phyloP scores from a whole-genome alignment of 1,140 invertebrate species.

The Rhyzopertha dominica region DNA sequence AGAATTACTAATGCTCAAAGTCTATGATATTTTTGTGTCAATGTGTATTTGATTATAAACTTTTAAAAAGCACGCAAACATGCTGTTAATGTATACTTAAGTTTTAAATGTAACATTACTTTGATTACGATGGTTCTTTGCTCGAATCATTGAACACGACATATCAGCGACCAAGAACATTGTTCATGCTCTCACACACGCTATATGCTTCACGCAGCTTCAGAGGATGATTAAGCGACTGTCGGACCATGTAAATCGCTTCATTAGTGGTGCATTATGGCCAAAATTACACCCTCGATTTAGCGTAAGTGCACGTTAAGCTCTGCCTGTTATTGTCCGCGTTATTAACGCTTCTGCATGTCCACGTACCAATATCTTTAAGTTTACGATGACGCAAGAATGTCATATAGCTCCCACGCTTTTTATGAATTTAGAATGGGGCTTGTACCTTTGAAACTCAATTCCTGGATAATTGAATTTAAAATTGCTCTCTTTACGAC shows the following conservation, averaged over 20 bases:
- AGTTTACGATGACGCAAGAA: conserved; percentile 33
- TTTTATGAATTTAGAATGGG: conserved; percentile 28
- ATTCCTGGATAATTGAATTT: conserved; percentile 34
- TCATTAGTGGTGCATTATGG: conserved; percentile 22
- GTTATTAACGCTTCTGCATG: conserved; percentile 28
- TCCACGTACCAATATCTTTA: conserved; percentile 33
- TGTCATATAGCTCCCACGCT: conserved; percentile 30
- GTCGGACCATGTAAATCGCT: conserved; percentile 30
- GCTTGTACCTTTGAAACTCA: conserved; percentile 25
- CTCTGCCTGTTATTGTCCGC: conserved; percentile 19
- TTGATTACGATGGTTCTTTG: no score
- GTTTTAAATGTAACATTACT: no score
- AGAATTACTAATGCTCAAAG: no score
- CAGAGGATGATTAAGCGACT: conserved; percentile 15
- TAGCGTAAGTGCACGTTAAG: conserved; percentile 12
- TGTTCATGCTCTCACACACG: no score
- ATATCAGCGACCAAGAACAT: no score
- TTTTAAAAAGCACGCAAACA: no score
- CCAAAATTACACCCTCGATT: conserved; percentile 17
- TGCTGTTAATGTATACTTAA: no score
- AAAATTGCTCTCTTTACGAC: conserved; percentile 29
- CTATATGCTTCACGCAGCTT: no score
- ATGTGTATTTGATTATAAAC: no score
- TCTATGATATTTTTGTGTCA: no score
- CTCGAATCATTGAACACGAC: no score